phyloP scores from a whole-genome alignment of 2,888 invertebrate genomes.

The Diloba caeruleocephala region DNA sequence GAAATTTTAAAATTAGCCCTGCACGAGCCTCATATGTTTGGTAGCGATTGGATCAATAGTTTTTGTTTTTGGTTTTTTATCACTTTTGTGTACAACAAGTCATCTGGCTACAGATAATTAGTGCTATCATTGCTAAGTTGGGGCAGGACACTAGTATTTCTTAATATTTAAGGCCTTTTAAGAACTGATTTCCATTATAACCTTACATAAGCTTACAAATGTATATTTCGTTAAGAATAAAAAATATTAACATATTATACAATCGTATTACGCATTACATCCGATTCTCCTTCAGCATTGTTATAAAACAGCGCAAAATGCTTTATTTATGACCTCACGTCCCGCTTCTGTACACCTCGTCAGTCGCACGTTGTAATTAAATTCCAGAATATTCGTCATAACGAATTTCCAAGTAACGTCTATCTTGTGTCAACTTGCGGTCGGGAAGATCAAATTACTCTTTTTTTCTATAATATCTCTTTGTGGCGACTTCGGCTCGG shows the following conservation, averaged over 20 bases:
- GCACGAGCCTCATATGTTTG: too few relatives aligned
- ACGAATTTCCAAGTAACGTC: conserved; percentile 42
- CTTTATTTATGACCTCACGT: conserved; percentile 20
- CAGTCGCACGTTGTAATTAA: conserved; percentile 40
- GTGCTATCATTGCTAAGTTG: too few relatives aligned
- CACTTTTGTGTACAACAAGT: too few relatives aligned
- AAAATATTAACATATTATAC: too few relatives aligned
- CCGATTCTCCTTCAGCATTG: conserved; percentile 2
- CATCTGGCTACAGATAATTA: too few relatives aligned
- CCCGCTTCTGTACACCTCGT: conserved; percentile 24
- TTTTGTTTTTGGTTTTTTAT: too few relatives aligned
- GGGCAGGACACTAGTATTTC: too few relatives aligned
- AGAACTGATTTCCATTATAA: too few relatives aligned
- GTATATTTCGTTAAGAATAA: background rate
- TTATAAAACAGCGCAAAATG: conserved; percentile 9
- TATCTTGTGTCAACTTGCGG: conserved; percentile 44
- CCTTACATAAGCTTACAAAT: too few relatives aligned
- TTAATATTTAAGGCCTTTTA: too few relatives aligned
- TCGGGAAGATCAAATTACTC: conserved; percentile 46
- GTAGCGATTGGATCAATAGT: too few relatives aligned
- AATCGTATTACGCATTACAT: background rate
- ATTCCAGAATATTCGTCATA: conserved; percentile 46
- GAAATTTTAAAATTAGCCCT: too few relatives aligned
- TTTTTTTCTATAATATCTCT: conserved; percentile 41
- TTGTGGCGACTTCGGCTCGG: conserved; percentile 30